Percentiles rank a stretch among this genome's conserved stretches.
Evolutionary conservation across 2,888 invertebrate species (phyloP).

Genomic region (Ectobius pallidus): DNA sequence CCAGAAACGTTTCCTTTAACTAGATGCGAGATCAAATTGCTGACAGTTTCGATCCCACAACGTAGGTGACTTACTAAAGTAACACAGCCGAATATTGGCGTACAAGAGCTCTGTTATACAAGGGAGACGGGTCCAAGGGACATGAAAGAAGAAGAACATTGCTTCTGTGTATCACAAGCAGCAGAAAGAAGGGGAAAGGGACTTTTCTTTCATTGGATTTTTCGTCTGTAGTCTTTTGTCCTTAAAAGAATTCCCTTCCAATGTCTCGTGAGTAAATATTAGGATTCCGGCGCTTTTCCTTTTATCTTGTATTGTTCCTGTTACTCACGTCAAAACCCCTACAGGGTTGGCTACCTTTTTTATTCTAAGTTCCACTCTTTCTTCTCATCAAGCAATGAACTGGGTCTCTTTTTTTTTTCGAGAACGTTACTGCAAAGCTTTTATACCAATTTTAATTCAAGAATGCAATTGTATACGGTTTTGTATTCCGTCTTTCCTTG

Average conservation of each 20-base stretch:
- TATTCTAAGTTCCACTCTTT: not conserved
- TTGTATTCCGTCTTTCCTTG: not conserved
- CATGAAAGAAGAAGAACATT: constrained; percentile 18
- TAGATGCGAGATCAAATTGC: too few relatives aligned
- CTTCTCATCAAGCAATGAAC: constrained; percentile 27
- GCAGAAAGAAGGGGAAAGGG: not conserved
- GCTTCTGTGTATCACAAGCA: constrained; percentile 27
- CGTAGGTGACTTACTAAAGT: not conserved
- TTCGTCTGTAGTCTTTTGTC: constrained; percentile 31
- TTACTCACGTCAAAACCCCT: constrained; percentile 20
- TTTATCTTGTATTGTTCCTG: constrained; percentile 31
- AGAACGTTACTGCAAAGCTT: constrained; percentile 2
- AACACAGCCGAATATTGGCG: constrained; percentile 4
- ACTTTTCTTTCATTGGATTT: constrained; percentile 31
- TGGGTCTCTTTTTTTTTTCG: not conserved
- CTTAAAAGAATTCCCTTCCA: constrained; percentile 33
- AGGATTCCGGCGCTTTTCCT: constrained; percentile 29
- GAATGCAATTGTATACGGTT: not conserved
- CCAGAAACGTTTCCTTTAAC: too few relatives aligned
- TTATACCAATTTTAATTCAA: not conserved
- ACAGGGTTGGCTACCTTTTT: constrained; percentile 19
- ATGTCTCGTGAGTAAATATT: constrained; percentile 31
- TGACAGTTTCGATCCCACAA: not conserved
- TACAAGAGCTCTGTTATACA: not conserved
- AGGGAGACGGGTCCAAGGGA: too few relatives aligned